A percentile compares a stretch with the other conserved stretches of the same genome.
phyloP scores from a whole-genome alignment of 2,888 invertebrate genomes.

The Mimas tiliae region DNA sequence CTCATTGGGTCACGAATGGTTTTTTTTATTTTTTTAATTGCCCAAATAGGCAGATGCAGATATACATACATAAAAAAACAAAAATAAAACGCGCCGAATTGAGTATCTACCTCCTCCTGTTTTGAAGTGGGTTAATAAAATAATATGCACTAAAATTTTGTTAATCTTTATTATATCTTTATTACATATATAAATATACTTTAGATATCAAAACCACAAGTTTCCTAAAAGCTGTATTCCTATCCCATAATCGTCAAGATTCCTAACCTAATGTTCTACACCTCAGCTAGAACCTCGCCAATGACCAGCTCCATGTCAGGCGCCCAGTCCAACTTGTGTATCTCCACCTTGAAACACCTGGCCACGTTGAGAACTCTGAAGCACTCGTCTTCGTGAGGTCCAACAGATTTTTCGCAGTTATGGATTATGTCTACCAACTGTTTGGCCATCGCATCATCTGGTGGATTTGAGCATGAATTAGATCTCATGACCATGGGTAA shows the following conservation, averaged over 20 bases:
- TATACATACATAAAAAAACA: too few relatives aligned
- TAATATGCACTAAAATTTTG: too few relatives aligned
- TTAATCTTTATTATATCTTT: too few relatives aligned
- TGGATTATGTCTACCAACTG: conserved; percentile 56
- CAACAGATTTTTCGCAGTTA: conserved; percentile 42
- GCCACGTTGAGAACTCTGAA: conserved; percentile 49
- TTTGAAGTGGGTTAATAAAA: too few relatives aligned
- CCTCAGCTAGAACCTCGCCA: conserved; percentile 57
- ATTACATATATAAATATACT: too few relatives aligned
- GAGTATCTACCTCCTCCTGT: too few relatives aligned
- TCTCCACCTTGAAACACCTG: conserved; percentile 61
- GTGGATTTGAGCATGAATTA: not conserved
- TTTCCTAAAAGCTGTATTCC: not conserved
- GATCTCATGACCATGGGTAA: too few relatives aligned
- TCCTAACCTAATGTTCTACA: conserved; percentile 33
- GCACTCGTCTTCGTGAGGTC: conserved; percentile 46
- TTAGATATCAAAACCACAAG: not conserved
- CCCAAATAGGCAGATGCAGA: too few relatives aligned
- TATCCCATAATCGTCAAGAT: not conserved
- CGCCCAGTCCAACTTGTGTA: conserved; percentile 65
- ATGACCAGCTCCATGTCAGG: conserved; percentile 55
- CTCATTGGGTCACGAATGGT: too few relatives aligned
- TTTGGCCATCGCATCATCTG: conserved; percentile 59
- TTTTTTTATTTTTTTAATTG: too few relatives aligned
- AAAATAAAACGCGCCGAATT: too few relatives aligned